Conservation (phyloP, 2,888 invertebrate species). For the Gymnoscelis rufifasciata region DNA sequence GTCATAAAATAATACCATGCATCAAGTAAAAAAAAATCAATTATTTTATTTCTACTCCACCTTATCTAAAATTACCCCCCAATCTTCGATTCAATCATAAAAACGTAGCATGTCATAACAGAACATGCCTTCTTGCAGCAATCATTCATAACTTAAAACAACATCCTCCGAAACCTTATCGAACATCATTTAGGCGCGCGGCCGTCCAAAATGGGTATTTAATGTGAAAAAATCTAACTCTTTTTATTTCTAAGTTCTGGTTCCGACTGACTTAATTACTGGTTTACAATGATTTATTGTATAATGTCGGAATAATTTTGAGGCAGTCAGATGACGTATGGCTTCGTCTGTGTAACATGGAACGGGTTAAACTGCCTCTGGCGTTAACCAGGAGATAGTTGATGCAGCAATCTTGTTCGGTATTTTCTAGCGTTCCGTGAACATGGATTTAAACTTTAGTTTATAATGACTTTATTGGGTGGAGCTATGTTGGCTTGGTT, state of each 20-base stretch:
- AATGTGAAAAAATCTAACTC: conserved; percentile 74
- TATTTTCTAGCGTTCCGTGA: too few relatives aligned
- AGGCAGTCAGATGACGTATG: conserved; percentile 72
- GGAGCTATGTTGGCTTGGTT: too few relatives aligned
- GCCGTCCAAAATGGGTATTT: conserved; percentile 62
- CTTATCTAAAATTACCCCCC: neutral
- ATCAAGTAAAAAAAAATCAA: too few relatives aligned
- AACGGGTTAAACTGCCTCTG: conserved; percentile 69
- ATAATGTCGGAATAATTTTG: conserved; percentile 72
- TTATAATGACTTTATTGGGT: too few relatives aligned
- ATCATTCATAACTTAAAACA: conserved; percentile 16
- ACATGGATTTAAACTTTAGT: too few relatives aligned
- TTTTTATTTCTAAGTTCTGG: conserved; percentile 69
- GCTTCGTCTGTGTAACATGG: conserved; percentile 37
- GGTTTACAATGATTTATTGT: conserved; percentile 78
- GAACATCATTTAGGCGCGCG: conserved; percentile 26
- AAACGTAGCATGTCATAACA: conserved; percentile 15
- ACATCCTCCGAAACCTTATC: conserved; percentile 22
- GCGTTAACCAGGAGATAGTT: conserved; percentile 47
- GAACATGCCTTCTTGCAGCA: conserved; percentile 6
- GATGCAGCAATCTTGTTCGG: neutral
- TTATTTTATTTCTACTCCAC: too few relatives aligned
- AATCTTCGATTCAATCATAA: conserved; percentile 1
- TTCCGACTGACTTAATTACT: conserved; percentile 77
- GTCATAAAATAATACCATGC: too few relatives aligned